phyloP scores from a whole-genome alignment of 2,113 vertebrate genomes.

The Passer domesticus region DNA sequence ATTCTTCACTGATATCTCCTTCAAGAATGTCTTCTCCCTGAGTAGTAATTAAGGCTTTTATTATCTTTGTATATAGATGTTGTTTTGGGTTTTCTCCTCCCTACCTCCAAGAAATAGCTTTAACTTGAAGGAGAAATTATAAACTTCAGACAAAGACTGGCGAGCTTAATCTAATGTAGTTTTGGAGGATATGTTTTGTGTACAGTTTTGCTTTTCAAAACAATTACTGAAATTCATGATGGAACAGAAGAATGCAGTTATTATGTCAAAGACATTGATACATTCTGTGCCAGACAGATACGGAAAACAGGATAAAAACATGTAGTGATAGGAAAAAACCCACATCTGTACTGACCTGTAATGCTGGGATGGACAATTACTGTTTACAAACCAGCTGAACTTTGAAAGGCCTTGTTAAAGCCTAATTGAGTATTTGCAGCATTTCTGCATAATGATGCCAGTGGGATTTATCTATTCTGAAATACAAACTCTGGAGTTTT shows the following conservation, averaged over 20 bases:
- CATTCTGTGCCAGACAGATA: neutral
- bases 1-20: neutral
- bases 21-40: neutral
- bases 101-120: neutral
- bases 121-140: neutral
- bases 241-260: neutral
- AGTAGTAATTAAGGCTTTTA: constrained; percentile 5
- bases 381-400: constrained; percentile 8
- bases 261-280: neutral
- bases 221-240: neutral
- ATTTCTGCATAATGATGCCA: neutral
- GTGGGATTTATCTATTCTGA: neutral
- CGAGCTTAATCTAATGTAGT: neutral
- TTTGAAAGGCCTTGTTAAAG: constrained; percentile 41
- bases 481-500: neutral
- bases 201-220: neutral
- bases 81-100: neutral
- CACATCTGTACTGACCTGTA: neutral
- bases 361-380: neutral
- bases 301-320: neutral
- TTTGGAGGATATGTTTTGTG: neutral
- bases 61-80: neutral
- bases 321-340: neutral
- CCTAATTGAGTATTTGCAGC: neutral
- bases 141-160: neutral